Evolutionary conservation across 1,140 invertebrate species (phyloP), one percentile per base, ranked within the genome.

Genomic region (Drosophila athabasca): DNA sequence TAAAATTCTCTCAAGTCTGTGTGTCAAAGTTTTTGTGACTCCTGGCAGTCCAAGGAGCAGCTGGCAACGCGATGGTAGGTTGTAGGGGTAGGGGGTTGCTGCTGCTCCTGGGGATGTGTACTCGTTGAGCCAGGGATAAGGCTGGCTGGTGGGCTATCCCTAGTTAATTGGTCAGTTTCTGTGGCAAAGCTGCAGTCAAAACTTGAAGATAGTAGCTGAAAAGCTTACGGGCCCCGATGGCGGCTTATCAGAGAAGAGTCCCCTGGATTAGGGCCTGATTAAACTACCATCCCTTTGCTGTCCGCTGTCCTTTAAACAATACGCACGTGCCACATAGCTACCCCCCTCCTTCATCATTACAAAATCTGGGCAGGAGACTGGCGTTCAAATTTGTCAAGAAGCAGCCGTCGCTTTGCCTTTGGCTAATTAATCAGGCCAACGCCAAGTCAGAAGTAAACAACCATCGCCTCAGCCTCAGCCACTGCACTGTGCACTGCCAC

Each of bases 371-470:
- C 66, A 48, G 58, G 64, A 57, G n/a, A 74, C 61, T 66, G 43
- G 43, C 54, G 35, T 4, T 41, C 35, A 69, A 69, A 69, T 69
- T 69, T 69, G 51, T 35, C 66, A 35, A 69, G 66, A 11, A 69
- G 22, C 65, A 57, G 9, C 35, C 41, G n/a, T n/a, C 11, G 50
- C 19, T 44, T 54, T 52, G 26, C 41, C 51, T 35, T 22, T 44
- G 61, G 71, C 72, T 76, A 76, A 76, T 76, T 76, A 76, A 76
- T 76, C 72, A 76, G 62, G 62, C 57, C 55, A 67, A 76, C 62
- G 72, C 71, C 72, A 81, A 75, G 78, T 67, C 64, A 52, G 71
- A 81, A 87, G 83, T 87, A 82, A 85, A 82, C 83, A 85, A 79
- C 69, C 68, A 39, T 13, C 35, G 35, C 3, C 35, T 39, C 4